Percentiles rank a stretch among this genome's conserved stretches.
Evolutionary conservation across 2,797 vertebrate species (phyloP).

Genomic region (Lutjanus argentimaculatus): DNA sequence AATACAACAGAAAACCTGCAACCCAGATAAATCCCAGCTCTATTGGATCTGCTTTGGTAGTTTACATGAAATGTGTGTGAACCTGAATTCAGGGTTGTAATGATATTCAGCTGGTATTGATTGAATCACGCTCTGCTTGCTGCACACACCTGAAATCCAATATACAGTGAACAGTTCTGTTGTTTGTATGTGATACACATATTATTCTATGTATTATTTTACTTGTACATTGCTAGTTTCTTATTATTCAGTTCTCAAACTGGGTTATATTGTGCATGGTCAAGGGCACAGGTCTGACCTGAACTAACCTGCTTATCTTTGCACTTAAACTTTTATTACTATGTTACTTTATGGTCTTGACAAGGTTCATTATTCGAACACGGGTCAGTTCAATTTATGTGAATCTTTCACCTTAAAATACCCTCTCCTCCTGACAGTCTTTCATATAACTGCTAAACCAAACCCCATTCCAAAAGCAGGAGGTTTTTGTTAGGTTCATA

Average conservation of each 20-base stretch:
- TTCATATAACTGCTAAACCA: no score
- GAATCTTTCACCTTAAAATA: no score
- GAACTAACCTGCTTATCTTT: no score
- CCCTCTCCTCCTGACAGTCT: no score
- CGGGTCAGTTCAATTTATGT: no score
- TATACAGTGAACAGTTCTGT: not conserved
- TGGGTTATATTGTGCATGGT: slow-evolving; percentile 6
- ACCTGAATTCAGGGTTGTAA: slow-evolving; percentile 6
- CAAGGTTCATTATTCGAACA: no score
- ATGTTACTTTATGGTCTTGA: no score
- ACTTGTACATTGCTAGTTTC: not conserved
- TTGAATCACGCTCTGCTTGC: slow-evolving; percentile 1
- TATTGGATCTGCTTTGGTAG: slow-evolving; percentile 17
- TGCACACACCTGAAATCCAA: slow-evolving; percentile 24
- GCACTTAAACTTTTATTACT: no score
- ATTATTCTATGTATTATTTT: not conserved
- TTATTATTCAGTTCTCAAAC: not conserved
- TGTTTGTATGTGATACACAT: not conserved
- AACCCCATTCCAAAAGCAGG: no score
- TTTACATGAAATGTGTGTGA: slow-evolving; percentile 12
- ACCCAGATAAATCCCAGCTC: slow-evolving; percentile 27
- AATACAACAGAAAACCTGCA: slow-evolving; percentile 37
- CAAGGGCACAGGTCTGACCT: no score
- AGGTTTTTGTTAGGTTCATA: no score
- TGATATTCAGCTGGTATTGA: slow-evolving; percentile 36